Base-by-base conservation (phyloP, 1,140 invertebrate species). In the Schlechtendalia chinensis region DNA sequence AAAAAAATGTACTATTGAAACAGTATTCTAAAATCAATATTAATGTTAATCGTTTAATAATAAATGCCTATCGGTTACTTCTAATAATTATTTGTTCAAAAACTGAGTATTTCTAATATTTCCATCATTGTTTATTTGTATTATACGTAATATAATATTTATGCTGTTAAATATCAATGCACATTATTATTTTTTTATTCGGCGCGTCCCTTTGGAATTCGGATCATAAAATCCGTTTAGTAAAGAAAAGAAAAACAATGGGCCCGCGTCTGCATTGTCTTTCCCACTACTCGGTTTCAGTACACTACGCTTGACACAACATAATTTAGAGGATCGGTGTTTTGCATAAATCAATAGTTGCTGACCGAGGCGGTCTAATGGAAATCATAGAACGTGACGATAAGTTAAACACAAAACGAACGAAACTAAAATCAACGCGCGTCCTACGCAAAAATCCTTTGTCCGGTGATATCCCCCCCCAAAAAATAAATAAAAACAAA, bases 291-390 rank as follows among this genome's bases (percentile, higher is more conserved):
- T 53, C 22, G 53, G 8, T 56, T 32, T 58, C 14, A 47, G 58
- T 77, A 59, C n/a, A 59, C 47, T 79, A 45, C 27, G 58, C 58
- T 63, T 12, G 24, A 58, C 54, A 27, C 56, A 63, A 58, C 54
- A 79, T 50, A 79, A 63, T 63, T 27, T 79, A 29, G 47, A 79
- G 16, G 75, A 61, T 77, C 29, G n/a, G 59, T 58, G 74, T 45
- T 79, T 29, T 79, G 56, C 75, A 63, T 79, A 79, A 61, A 63
- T 79, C 75, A 63, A 79, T 63, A 50, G 39, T 61, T 63, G 56
- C 75, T 50, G 75, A 75, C 58, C 56, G 22, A 32, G 27, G 32
- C 56, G n/a, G 75, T 63, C 39, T 63, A 50, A 50, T 77, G 56
- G 22, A 79, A 47, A 47, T 61, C 39, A 47, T 24, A 63, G 58